phyloP scores from a whole-genome alignment of 2,113 vertebrate species.

The Trogon melanurus region DNA sequence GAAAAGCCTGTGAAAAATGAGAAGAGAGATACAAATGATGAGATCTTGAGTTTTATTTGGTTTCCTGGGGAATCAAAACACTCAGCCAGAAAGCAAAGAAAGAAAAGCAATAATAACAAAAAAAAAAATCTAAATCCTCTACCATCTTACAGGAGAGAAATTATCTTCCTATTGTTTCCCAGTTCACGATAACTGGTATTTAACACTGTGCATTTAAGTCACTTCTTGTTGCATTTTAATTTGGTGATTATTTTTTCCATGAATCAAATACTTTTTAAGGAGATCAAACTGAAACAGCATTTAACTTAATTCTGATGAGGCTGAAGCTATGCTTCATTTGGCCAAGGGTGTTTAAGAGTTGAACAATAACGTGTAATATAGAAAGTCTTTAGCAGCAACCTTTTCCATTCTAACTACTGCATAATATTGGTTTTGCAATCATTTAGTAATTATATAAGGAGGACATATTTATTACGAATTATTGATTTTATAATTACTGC shows the following conservation, averaged over 20 bases:
- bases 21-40: not conserved
- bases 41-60: not conserved
- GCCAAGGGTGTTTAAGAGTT: constrained; percentile 75
- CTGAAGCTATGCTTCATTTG: constrained; percentile 75
- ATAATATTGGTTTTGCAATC: constrained; percentile 84
- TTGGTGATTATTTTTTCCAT: constrained; percentile 61
- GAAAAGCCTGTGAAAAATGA: not conserved
- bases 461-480: constrained; percentile 85
- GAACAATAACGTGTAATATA: constrained; percentile 75
- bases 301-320: constrained; percentile 71
- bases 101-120: not conserved
- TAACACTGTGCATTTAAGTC: not conserved
- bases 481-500: constrained; percentile 86
- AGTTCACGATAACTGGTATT: not conserved
- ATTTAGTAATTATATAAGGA: constrained; percentile 84
- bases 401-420: constrained; percentile 77
- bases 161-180: not conserved
- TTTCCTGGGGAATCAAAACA: not conserved
- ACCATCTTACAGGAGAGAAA: not conserved
- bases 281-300: constrained; percentile 62
- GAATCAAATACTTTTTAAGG: constrained; percentile 68
- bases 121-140: not conserved
- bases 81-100: not conserved
- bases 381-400: constrained; percentile 77
- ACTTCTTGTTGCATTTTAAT: constrained; percentile 62